Evolutionary conservation across 2,888 invertebrate genomes (phyloP).

Genomic region (Acleris laterana): DNA sequence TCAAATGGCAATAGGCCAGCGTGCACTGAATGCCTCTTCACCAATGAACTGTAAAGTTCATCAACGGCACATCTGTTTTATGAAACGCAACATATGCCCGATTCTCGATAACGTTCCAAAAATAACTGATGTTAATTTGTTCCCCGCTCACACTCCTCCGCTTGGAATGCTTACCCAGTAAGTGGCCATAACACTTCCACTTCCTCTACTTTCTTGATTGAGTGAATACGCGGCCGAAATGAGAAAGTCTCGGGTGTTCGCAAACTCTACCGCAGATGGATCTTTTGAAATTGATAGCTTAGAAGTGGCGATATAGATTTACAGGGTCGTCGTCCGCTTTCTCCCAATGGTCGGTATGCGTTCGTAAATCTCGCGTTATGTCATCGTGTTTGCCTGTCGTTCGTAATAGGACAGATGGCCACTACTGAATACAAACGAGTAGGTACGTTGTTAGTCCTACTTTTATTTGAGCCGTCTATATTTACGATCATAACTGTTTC

Average conservation of each 20-base stretch:
- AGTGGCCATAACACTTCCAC: slow-evolving; percentile 60
- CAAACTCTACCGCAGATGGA: slow-evolving; percentile 49
- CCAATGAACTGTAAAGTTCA: slow-evolving; percentile 50
- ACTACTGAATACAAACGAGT: slow-evolving; percentile 41
- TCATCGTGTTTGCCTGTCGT: slow-evolving; percentile 52
- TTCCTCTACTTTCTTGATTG: slow-evolving; percentile 67
- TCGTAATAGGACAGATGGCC: slow-evolving; percentile 45
- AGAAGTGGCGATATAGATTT: slow-evolving; percentile 55
- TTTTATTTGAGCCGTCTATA: slow-evolving; percentile 32
- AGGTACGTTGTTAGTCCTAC: slow-evolving; percentile 37
- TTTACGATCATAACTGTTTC: slow-evolving; percentile 50
- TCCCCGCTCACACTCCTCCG: slow-evolving; percentile 60
- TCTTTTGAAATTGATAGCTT: slow-evolving; percentile 58
- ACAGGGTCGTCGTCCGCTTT: slow-evolving; percentile 71
- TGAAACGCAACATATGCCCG: slow-evolving; percentile 58
- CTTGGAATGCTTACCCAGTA: slow-evolving; percentile 63
- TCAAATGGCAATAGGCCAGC: slow-evolving; percentile 35
- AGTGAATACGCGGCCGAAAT: slow-evolving; percentile 56
- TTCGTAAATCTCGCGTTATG: slow-evolving; percentile 61
- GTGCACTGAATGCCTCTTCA: slow-evolving; percentile 50
- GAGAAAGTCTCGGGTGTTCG: slow-evolving; percentile 51
- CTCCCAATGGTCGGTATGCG: slow-evolving; percentile 59
- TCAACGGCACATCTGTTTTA: slow-evolving; percentile 62
- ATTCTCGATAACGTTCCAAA: slow-evolving; percentile 66
- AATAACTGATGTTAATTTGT: slow-evolving; percentile 70